phyloP scores from a whole-genome alignment of 2,888 invertebrate genomes.

The Lycocerus yunnanus region DNA sequence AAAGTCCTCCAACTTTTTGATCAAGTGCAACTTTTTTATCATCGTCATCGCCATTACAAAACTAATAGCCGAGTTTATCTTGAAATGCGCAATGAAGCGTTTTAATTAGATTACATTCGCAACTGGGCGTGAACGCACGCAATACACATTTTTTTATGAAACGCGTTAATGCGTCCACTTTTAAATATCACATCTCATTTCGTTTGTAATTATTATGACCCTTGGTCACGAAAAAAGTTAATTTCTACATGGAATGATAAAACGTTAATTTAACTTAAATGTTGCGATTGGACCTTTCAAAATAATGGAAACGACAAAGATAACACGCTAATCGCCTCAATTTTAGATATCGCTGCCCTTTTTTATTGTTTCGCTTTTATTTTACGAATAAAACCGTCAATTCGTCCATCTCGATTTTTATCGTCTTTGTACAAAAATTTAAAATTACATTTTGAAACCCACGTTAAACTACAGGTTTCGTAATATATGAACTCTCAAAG shows the following conservation, averaged over 20 bases:
- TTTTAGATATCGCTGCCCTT: conserved; percentile 46
- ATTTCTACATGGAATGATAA: conserved; percentile 52
- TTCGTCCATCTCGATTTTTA: not conserved
- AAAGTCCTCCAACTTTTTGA: conserved; percentile 5
- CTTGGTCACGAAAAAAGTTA: conserved; percentile 40
- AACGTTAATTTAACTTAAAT: conserved; percentile 50
- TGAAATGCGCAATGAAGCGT: conserved; percentile 31
- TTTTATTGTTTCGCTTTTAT: conserved; percentile 25
- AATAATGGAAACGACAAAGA: conserved; percentile 51
- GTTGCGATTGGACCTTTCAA: conserved; percentile 53
- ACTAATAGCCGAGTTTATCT: not conserved
- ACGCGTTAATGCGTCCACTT: conserved; percentile 34
- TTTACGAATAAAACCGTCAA: not conserved
- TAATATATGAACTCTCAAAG: too few relatives aligned
- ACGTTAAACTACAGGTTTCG: too few relatives aligned
- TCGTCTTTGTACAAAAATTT: too few relatives aligned
- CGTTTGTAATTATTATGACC: conserved; percentile 32
- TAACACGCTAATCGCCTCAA: conserved; percentile 50
- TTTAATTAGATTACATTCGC: conserved; percentile 36
- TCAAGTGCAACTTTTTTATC: not conserved
- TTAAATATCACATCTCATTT: conserved; percentile 38
- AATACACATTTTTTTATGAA: conserved; percentile 28
- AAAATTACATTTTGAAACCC: too few relatives aligned
- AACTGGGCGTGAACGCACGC: conserved; percentile 32
- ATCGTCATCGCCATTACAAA: not conserved